Percentiles rank a stretch among this genome's conserved stretches.
These are phyloP conservation scores for Pycnonotus jocosus DNA, from an alignment of 2,113 vertebrate species.

Conservation along the genomic window DNA sequence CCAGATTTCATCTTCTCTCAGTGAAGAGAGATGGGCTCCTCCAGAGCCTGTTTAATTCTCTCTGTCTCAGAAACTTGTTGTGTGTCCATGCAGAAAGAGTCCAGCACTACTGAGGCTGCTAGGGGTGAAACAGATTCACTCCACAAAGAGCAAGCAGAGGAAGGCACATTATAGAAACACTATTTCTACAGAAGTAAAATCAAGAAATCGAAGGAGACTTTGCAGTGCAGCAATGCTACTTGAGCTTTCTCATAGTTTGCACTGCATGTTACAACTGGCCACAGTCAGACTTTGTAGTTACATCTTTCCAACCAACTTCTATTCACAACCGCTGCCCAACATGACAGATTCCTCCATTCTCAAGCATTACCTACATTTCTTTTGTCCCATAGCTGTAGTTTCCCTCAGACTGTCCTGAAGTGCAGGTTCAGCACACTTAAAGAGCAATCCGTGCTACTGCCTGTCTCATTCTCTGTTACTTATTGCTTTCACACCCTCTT, in stretches of 20 bases:
- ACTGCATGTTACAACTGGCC: neutral
- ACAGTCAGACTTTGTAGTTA: neutral
- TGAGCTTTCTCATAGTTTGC: neutral
- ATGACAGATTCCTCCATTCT: neutral
- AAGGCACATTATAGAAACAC: neutral
- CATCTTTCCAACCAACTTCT: neutral
- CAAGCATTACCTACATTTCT: neutral
- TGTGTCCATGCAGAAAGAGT: neutral
- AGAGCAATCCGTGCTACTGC: neutral
- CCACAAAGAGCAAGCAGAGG: neutral
- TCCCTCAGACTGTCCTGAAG: neutral
- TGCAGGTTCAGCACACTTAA: neutral
- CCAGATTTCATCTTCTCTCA: neutral
- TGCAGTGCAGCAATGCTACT: neutral
- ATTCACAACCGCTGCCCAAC: neutral
- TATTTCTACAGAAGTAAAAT: neutral
- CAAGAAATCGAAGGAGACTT: neutral
- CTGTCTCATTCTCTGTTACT: neutral
- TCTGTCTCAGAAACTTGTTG: neutral
- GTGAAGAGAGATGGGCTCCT: neutral
- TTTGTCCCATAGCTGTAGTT: neutral
- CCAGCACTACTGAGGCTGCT: neutral
- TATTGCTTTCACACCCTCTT: neutral
- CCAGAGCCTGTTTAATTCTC: neutral
- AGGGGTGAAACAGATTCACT: neutral